These are phyloP conservation scores for Actinopyga echinites DNA, from an alignment of 53 echinoderm and acorn worm species.

Conservation along the genomic window DNA sequence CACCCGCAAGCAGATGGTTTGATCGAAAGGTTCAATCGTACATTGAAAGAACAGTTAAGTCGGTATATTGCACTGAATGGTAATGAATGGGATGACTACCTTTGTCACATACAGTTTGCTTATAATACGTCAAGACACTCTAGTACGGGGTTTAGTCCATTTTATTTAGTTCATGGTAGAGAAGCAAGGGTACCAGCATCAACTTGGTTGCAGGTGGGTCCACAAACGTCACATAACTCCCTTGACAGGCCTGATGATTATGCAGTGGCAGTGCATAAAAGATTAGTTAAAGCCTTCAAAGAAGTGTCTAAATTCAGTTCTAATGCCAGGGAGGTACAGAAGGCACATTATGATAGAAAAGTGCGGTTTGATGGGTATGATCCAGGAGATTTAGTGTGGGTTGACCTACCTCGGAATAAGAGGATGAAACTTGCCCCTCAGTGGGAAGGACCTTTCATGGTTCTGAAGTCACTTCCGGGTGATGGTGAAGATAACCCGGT, in stretches of 20 bases:
- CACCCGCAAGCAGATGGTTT: too few relatives aligned
- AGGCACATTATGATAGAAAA: not conserved
- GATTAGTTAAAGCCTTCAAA: not conserved
- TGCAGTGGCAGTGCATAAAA: not conserved
- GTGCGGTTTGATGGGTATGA: not conserved
- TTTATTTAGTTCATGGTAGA: not conserved
- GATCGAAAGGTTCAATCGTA: too few relatives aligned
- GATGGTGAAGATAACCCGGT: not conserved
- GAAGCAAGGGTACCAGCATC: not conserved
- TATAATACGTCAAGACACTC: constrained; percentile 39
- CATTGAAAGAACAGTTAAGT: constrained; percentile 40
- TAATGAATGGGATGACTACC: constrained; percentile 35
- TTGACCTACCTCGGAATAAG: not conserved
- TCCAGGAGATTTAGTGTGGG: constrained; percentile 13
- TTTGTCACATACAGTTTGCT: constrained; percentile 33
- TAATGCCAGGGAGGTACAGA: not conserved
- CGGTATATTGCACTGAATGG: constrained; percentile 25
- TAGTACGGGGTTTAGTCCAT: not conserved
- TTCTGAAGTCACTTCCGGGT: not conserved
- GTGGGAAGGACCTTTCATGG: constrained; percentile 17
- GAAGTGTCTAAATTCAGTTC: not conserved
- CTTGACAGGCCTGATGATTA: too few relatives aligned
- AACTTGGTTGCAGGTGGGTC: too few relatives aligned
- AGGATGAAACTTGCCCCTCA: not conserved
- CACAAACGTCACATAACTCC: too few relatives aligned